Evolutionary conservation across 2,888 invertebrate species (phyloP), one percentile per base, ranked within the genome.

Genomic region (Priocnemis perturbator): DNA sequence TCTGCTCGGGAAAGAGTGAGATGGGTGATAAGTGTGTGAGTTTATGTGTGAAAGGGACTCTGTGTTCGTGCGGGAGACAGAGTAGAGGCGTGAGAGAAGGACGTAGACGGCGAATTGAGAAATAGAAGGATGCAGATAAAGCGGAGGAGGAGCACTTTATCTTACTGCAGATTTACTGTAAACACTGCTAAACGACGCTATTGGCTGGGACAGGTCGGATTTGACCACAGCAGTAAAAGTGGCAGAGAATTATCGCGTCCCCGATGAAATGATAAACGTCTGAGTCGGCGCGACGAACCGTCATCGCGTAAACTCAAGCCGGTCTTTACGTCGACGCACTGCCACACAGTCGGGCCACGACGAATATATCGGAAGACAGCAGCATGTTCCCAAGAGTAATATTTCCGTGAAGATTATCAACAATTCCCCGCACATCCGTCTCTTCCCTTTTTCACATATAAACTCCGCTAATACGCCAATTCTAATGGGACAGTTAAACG

Each of bases 141-240:
- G 63, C 67, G 60, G 53, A 60, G 50, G 30, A 15, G 21, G 23
- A 48, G 37, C 21, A 53, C 56, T 71, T 74, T 76, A 69, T 69
- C 72, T 72, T 60, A 45, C 66, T 66, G 61, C 48, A 60, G 64
- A 74, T 79, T 76, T 74, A 78, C 67, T 63, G 66, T 69, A 69
- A 67, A 78, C 69, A 74, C 64, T 45, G 67, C 69, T 70, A 69
- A 70, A 60, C 53, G 60, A 66, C 11, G 64, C 60, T 60, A 55
- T 47, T 55, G 60, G 53, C 60, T 61, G 58, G n/a, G 3, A 37
- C 47, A 50, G 44, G 56, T 9, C 44, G 48, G 59, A 69, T 69
- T 69, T 57, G 66, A 56, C 52, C 53, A 23, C 50, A 19, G 59
- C 17, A 30, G 37, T 26, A 17, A n/a, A 15, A 11, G 21, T 7